Conservation (phyloP, 2,888 invertebrate species). For the Didymodactylos carnosus region DNA sequence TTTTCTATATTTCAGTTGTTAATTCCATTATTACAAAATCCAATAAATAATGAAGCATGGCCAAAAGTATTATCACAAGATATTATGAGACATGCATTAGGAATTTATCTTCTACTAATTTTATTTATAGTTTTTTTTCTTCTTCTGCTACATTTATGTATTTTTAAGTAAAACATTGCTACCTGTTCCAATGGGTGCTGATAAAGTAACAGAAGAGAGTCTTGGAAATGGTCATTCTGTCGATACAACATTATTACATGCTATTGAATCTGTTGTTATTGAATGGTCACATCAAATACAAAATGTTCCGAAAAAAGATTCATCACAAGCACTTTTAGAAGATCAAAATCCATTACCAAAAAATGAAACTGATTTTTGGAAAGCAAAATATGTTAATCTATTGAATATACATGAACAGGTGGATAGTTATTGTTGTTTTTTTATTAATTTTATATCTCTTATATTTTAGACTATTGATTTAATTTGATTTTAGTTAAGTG, state of each 20-base stretch:
- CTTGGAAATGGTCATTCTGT: conserved; percentile 28
- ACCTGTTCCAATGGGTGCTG: conserved; percentile 49
- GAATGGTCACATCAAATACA: conserved; percentile 81
- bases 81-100: conserved; percentile 71
- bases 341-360: conserved; percentile 61
- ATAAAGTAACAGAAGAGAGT: conserved; percentile 22
- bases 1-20: conserved; percentile 42
- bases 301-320: conserved; percentile 70
- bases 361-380: conserved; percentile 65
- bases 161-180: conserved; percentile 52
- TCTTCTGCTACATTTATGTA: neutral
- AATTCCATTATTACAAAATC: conserved; percentile 52
- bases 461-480: neutral
- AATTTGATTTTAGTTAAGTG: conserved; percentile 22
- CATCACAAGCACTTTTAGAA: conserved; percentile 55
- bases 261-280: conserved; percentile 79
- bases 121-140: too few relatives aligned
- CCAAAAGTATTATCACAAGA: conserved; percentile 71
- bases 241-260: conserved; percentile 69
- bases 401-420: conserved; percentile 78
- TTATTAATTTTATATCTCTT: neutral
- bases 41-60: conserved; percentile 42
- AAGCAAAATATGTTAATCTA: conserved; percentile 54
- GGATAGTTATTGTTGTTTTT: conserved; percentile 23
- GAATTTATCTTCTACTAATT: too few relatives aligned